Base-by-base conservation (phyloP, 35 echinoderm and acorn worm genomes). In the Apostichopus parvimensis region DNA sequence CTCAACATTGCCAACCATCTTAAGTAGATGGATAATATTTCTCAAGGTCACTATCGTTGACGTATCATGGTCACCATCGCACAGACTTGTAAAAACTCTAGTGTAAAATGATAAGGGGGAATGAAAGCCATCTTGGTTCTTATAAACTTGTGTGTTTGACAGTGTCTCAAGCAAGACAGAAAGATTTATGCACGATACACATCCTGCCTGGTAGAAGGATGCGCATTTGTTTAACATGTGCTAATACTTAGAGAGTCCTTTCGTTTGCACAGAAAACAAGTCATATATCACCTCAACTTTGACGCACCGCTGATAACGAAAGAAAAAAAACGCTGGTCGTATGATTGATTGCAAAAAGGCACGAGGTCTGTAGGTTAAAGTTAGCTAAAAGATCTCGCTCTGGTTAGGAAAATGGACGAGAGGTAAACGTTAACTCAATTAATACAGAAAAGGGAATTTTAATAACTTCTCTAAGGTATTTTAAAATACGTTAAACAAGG, bases 171-270 rank as follows among this genome's bases (percentile, higher is more conserved):
- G 56, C 9, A 59, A 9, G 8, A 20, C 52, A 59, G 55, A 57
- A 18, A 84, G 81, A 59, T 84, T 84, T 84, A 84, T 84, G 15
- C 71, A 75, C 57, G 54, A 84, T 84, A 12, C 15, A 84, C 81
- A 45, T 45, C 57, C 81, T 84, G 6, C 57, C 54, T 59, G 12
- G 13, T 80, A 28, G 20, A 53, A 80, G 14, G 81, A 84, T 84
- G 81, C 5, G 23, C 81, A 84, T 84, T 84, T 84, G 81, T 84
- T 84, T 84, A 84, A 84, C 81, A 84, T 84, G 81, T 84, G 81
- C 55, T 84, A 18, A 84, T 84, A n/a, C 17, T 84, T 84, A 21
- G 57, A 59, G 9, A 8, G 55, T 84, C 55, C 57, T 75, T 75
- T 57, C 8, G 81, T 84, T 84, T 84, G 81, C 81, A 6, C 23